These are phyloP conservation scores for Heterocephalus glaber DNA, from an alignment of 2,113 vertebrate genomes.

Conservation along the genomic window DNA sequence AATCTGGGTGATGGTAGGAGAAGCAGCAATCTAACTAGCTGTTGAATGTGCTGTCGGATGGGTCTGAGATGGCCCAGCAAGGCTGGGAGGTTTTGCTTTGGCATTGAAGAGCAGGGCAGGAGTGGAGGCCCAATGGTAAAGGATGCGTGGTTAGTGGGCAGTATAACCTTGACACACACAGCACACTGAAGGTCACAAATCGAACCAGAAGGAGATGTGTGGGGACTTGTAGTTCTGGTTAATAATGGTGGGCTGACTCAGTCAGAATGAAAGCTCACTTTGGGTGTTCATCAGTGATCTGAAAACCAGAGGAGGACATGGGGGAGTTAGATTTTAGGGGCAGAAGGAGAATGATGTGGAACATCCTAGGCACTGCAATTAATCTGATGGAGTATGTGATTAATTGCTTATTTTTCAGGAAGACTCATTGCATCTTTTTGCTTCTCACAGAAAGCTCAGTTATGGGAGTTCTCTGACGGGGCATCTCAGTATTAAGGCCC, in stretches of 20 bases:
- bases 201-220: background rate
- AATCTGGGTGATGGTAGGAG: background rate
- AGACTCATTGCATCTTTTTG: slow-evolving; percentile 54
- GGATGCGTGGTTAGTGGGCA: slow-evolving; percentile 45
- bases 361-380: slow-evolving; percentile 7
- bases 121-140: background rate
- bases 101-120: background rate
- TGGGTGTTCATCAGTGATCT: slow-evolving; percentile 10
- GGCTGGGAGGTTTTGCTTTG: background rate
- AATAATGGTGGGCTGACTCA: background rate
- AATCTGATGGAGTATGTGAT: slow-evolving; percentile 57
- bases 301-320: background rate
- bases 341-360: slow-evolving; percentile 54
- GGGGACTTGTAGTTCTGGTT: slow-evolving; percentile 34
- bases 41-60: slow-evolving; percentile 70
- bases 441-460: slow-evolving; percentile 49
- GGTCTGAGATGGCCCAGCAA: slow-evolving; percentile 4
- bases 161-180: slow-evolving; percentile 59
- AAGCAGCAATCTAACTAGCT: slow-evolving; percentile 63
- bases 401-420: slow-evolving; percentile 72
- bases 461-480: slow-evolving; percentile 22
- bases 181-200: slow-evolving; percentile 69
- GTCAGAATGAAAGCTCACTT: background rate
- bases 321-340: slow-evolving; percentile 54
- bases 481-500: slow-evolving; percentile 30